Conservation (phyloP, 2,888 invertebrate species). For the Tuberolachnus salignus region DNA sequence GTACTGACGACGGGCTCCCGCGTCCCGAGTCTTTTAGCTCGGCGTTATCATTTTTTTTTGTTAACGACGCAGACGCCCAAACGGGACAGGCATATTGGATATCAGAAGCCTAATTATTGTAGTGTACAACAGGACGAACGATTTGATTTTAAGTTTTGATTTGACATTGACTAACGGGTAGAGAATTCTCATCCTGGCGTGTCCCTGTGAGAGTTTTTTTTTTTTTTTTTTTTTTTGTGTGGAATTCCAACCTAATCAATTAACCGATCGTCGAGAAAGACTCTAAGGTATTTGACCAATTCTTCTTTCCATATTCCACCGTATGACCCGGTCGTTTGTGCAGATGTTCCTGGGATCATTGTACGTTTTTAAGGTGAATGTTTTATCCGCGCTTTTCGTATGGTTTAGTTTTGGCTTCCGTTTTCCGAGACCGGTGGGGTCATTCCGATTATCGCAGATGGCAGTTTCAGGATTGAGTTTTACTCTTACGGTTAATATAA, state of each 20-base stretch:
- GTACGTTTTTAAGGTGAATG: not conserved
- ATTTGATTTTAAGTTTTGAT: constrained; percentile 1
- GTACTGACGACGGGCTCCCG: not conserved
- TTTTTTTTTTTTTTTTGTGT: too few relatives aligned
- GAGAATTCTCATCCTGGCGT: not conserved
- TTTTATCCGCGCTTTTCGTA: not conserved
- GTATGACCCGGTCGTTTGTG: not conserved
- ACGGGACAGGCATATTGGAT: too few relatives aligned
- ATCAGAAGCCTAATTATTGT: too few relatives aligned
- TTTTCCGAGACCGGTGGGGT: too few relatives aligned
- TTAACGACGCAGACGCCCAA: too few relatives aligned
- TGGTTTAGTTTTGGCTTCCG: constrained; percentile 4
- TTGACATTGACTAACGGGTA: not conserved
- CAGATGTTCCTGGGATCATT: not conserved
- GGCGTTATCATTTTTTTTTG: not conserved
- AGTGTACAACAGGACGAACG: not conserved
- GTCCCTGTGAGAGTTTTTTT: too few relatives aligned
- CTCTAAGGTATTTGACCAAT: not conserved
- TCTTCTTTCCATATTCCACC: constrained; percentile 5
- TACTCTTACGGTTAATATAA: too few relatives aligned
- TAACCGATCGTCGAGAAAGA: too few relatives aligned
- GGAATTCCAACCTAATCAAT: too few relatives aligned
- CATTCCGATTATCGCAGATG: too few relatives aligned
- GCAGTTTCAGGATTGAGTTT: too few relatives aligned
- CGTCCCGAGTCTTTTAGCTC: not conserved